Evolutionary conservation across 2,797 vertebrate genomes (phyloP).

Genomic region (Eospalax fontanierii): DNA sequence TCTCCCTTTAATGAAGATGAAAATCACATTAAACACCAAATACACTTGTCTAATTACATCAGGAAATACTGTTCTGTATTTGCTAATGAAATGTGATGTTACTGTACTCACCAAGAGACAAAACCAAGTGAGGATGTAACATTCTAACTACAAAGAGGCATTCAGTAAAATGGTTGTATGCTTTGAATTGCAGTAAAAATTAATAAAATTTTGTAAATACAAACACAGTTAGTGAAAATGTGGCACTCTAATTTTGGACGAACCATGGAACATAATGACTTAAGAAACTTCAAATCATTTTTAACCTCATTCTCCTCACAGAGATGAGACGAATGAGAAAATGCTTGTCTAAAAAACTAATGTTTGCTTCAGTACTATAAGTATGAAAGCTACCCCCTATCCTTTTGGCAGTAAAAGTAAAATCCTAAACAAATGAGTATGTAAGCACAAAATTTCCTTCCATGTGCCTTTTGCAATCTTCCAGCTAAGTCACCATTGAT

Average conservation of each 20-base stretch:
- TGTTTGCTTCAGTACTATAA: constrained; percentile 82
- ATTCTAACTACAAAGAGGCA: constrained; percentile 84
- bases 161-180: constrained; percentile 81
- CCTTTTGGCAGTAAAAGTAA: constrained; percentile 64
- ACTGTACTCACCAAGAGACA: constrained; percentile 73
- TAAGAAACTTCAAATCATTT: constrained; percentile 83
- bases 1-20: constrained; percentile 82
- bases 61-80: constrained; percentile 80
- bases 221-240: constrained; percentile 85
- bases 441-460: constrained; percentile 77
- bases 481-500: constrained; percentile 63
- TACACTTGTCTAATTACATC: constrained; percentile 84
- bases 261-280: constrained; percentile 81
- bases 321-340: constrained; percentile 84
- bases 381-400: constrained; percentile 61
- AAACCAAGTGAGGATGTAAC: constrained; percentile 82
- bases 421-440: constrained; percentile 76
- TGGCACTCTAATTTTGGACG: constrained; percentile 83
- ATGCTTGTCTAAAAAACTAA: constrained; percentile 87
- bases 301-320: constrained; percentile 84
- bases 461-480: constrained; percentile 78
- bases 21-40: constrained; percentile 83
- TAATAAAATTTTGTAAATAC: constrained; percentile 86
- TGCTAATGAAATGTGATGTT: constrained; percentile 82
- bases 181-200: constrained; percentile 88